Evolutionary conservation across 2,888 invertebrate genomes (phyloP), one percentile per base, ranked within the genome.

Genomic region (Willowsia nigromaculata): DNA sequence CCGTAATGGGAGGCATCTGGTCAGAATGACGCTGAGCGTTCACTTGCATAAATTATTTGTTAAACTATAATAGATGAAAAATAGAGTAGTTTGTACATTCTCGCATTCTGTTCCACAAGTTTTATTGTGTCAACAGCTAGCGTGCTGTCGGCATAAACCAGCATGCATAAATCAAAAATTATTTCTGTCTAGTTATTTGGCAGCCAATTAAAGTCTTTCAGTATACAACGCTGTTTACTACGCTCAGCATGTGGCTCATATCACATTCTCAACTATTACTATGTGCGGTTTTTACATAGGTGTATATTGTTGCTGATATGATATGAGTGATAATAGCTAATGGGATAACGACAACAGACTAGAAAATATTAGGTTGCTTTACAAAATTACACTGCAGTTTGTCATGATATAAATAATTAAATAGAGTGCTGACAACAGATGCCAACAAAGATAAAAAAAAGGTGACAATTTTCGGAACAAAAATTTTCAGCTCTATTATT

Each of bases 1-100:
- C 71, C 71, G 50, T 85, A 76, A 85, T 85, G 25, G 43, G 56
- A n/a, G 62, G 53, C 74, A 33, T 7, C 59, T 85, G 76, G 76
- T 30, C 59, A 47, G 43, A 15, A 7, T 76, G 43, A 27, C 33
- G 74, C 59, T 0, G 59, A 74, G 43, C 15, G 30, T 4, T 50
- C 27, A n/a, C 76, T 50, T 76, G 76, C 76, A 76, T 76, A 76
- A 47, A 76, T 50, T 76, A 76, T 50, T 40, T 22, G 6, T 11
- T 1, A 71, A 71, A 22, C 2, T 30, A 65, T 5, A 11, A 71
- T 43, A 71, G 7, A 37, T 18, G 40, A 68, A 65, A 65, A n/a
- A 68, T 37, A 22, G 40, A 40, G 7, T 68, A 68, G 68, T 68
- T 65, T 1, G 6, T 65, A 68, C 76, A 76, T 47, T 47, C 30